Evolutionary conservation across 2,888 invertebrate species (phyloP).

Genomic region (Neuroscelio doddi): DNA sequence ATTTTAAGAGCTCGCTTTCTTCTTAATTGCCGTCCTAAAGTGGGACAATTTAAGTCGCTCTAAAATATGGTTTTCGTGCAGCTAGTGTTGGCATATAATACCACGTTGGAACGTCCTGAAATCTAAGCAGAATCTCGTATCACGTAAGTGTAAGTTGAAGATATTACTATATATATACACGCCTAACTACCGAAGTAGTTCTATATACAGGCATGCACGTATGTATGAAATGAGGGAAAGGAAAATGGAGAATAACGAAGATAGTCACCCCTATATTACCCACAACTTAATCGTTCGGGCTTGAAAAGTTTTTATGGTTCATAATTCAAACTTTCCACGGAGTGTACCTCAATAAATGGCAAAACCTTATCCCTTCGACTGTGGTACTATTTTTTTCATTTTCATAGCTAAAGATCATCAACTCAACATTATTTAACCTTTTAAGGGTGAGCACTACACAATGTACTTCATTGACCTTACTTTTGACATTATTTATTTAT

Average conservation of each 20-base stretch:
- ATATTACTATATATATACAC: slow-evolving; percentile 11
- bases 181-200: slow-evolving; percentile 12
- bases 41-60: slow-evolving; percentile 51
- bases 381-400: slow-evolving; percentile 3
- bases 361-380: slow-evolving; percentile 12
- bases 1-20: slow-evolving; percentile 34
- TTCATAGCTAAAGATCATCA: background rate
- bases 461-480: no score
- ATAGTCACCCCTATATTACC: slow-evolving; percentile 18
- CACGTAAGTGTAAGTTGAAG: slow-evolving; percentile 9
- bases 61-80: slow-evolving; percentile 49
- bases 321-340: slow-evolving; percentile 62
- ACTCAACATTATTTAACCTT: no score
- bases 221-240: slow-evolving; percentile 18
- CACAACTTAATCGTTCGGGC: slow-evolving; percentile 58
- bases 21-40: slow-evolving; percentile 48
- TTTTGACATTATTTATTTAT: no score
- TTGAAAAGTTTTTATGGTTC: slow-evolving; percentile 63
- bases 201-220: slow-evolving; percentile 9
- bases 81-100: slow-evolving; percentile 29
- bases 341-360: slow-evolving; percentile 50
- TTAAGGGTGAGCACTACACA: no score
- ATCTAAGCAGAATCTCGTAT: slow-evolving; percentile 30
- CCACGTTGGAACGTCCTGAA: slow-evolving; percentile 20
- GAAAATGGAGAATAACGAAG: slow-evolving; percentile 23